Evolutionary conservation across 2,888 invertebrate species (phyloP).

Genomic region (Automeris io): DNA sequence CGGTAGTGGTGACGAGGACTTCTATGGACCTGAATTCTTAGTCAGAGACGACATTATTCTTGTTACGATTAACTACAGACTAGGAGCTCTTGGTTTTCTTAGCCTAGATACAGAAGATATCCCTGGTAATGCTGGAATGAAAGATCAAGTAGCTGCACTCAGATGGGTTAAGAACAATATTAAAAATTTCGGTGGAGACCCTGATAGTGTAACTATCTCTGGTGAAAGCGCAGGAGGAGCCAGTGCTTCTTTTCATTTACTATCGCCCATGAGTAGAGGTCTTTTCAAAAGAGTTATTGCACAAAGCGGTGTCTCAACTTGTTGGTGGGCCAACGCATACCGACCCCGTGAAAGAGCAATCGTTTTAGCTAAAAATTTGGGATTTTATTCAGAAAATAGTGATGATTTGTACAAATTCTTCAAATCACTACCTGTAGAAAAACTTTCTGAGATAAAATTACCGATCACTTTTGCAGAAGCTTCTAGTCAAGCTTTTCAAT

Average conservation of each 20-base stretch:
- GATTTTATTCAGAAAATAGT: conserved; percentile 18
- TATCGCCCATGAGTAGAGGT: conserved; percentile 44
- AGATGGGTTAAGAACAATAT: conserved; percentile 42
- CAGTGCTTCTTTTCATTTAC: conserved; percentile 30
- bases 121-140: conserved; percentile 40
- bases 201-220: not conserved
- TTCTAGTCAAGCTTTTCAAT: not conserved
- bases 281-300: conserved; percentile 66
- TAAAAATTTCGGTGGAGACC: conserved; percentile 35
- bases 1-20: conserved; percentile 45
- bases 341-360: conserved; percentile 56
- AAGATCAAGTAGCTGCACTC: conserved; percentile 40
- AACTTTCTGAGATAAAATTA: not conserved
- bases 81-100: conserved; percentile 39
- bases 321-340: conserved; percentile 64
- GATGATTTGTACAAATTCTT: not conserved
- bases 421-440: not conserved
- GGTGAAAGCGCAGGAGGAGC: conserved; percentile 43
- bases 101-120: conserved; percentile 32
- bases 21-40: conserved; percentile 54
- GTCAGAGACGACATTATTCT: conserved; percentile 47
- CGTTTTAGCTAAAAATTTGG: conserved; percentile 21
- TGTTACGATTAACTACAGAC: conserved; percentile 59
- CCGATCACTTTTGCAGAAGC: not conserved
- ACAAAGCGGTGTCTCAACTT: conserved; percentile 79